Evolutionary conservation across 1,140 invertebrate species (phyloP), one percentile per base, ranked within the genome.

Genomic region (Drosophila repletoides): DNA sequence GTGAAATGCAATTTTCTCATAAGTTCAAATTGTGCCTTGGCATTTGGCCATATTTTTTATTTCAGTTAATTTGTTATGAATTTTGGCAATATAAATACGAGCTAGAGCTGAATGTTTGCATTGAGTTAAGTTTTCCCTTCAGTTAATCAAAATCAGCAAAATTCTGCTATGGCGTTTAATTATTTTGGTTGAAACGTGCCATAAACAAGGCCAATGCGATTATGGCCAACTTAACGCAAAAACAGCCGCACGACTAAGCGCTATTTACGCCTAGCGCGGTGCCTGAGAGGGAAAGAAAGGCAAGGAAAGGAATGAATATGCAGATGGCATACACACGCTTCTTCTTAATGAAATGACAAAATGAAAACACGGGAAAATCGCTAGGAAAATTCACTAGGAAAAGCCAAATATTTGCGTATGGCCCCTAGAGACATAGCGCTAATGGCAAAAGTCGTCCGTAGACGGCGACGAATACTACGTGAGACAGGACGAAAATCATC

Each of bases 271-370:
- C 12, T n/a, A 5, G 33, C 3, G 40, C 9, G 3, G n/a, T 15
- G 41, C 1, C n/a, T 17, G 15, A 17, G 15, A 17, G 36, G 36
- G 14, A 38, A 14, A 38, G 24, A 24, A 7, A 26, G 31, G 31
- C 17, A 33, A 10, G 48, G 19, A 7, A 12, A 10, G 2, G 14
- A 21, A 21, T 15, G n/a, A 40, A 53, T 29, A 29, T 40, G 43
- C 10, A 51, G 34, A 31, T 48, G 17, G 29, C 40, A 41, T n/a
- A 29, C n/a, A 40, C 7, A 43, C 28, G 36, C 56, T 24, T 56
- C 60, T 67, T 75, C 49, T 58, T 75, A 73, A 75, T 81, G 60
- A 76, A 81, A 81, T 72, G 77, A 64, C 76, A 83, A 59, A 80
- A 72, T 71, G 36, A 66, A 81, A 81, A 80, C 72, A 67, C 55